Evolutionary conservation across 35 echinoderm and acorn worm genomes (phyloP).

Genomic region (Nesometra sesokonis): DNA sequence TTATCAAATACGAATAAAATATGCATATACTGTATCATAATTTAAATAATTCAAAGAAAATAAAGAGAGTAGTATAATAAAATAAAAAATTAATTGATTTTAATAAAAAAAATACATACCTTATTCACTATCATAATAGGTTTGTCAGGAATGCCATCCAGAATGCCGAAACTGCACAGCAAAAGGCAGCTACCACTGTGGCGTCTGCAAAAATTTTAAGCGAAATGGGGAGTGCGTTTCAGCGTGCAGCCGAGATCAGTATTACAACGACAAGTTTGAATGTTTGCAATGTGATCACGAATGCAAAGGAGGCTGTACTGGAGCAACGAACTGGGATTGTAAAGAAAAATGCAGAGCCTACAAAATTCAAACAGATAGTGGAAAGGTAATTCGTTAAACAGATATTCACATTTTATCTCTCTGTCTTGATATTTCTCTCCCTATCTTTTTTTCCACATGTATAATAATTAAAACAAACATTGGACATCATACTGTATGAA

Average conservation of each 20-base stretch:
- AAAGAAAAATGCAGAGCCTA: background rate
- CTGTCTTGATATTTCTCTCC: too few relatives aligned
- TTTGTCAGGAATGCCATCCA: conserved; percentile 53
- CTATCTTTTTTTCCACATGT: too few relatives aligned
- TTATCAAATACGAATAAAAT: too few relatives aligned
- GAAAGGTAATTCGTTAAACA: too few relatives aligned
- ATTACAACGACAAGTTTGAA: conserved; percentile 17
- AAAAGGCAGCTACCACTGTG: conserved; percentile 31
- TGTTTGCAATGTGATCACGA: conserved; percentile 15
- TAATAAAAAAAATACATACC: too few relatives aligned
- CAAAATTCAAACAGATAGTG: background rate
- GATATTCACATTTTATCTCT: too few relatives aligned
- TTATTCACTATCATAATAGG: conserved; percentile 23
- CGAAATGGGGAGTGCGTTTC: conserved; percentile 21
- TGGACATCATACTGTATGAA: too few relatives aligned
- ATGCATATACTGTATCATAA: too few relatives aligned
- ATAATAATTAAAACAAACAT: too few relatives aligned
- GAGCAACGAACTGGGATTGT: conserved; percentile 9
- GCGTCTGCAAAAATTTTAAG: conserved; percentile 18
- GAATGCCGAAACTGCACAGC: conserved; percentile 41
- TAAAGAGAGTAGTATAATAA: too few relatives aligned
- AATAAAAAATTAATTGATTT: too few relatives aligned
- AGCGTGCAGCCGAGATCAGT: conserved; percentile 12
- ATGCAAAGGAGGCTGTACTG: conserved; percentile 23
- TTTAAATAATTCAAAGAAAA: too few relatives aligned